Base-by-base conservation (phyloP, 1,140 invertebrate species). In the Megalonaias nervosa region DNA sequence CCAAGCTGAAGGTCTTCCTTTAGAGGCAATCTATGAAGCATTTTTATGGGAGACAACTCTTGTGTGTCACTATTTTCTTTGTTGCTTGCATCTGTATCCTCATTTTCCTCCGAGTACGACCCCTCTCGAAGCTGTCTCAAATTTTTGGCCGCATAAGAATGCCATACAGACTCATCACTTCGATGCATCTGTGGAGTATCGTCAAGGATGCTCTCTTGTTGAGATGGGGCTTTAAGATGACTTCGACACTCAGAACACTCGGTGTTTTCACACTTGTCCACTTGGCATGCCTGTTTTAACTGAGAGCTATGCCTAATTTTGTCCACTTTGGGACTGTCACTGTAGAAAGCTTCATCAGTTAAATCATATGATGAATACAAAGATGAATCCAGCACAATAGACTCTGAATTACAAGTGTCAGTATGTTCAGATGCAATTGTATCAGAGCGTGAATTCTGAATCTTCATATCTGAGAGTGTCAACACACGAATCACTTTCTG, bases 111-210 rank as follows among this genome's bases (percentile, higher is more conserved):
- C 0, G 76, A 81, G 59, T 87, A 85, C 5, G 85, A 88, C 15
- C 87, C 88, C 21, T 86, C 77, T 58, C 85, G 78, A 78, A 89
- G 82, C 15, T 83, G 85, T 17, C 86, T 79, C 26, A 89, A 76
- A 67, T 85, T 86, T 56, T 80, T 75, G 0, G 88, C 86, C 6
- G 88, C 81, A 72, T 85, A 87, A 0, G 87, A 88, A 48, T 85
- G 87, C 82, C 81, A 84, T 26, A 88, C 84, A 57, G 87, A 85
- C 64, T 86, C 83, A 62, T 86, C 75, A 16, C 83, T 77, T 57
- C 84, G 78, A 73, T 86, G 84, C 75, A 88, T 83, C 71, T 86
- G 81, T 2, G 88, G 88, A 19, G 88, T 89, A 56, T 83, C 81
- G 64, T 88, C 86, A 3, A 80, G 74, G 14, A 80, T 67, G 56